These are phyloP conservation scores for Drosophila parabipectinata DNA, from an alignment of 1,140 invertebrate genomes.

Conservation along the genomic window DNA sequence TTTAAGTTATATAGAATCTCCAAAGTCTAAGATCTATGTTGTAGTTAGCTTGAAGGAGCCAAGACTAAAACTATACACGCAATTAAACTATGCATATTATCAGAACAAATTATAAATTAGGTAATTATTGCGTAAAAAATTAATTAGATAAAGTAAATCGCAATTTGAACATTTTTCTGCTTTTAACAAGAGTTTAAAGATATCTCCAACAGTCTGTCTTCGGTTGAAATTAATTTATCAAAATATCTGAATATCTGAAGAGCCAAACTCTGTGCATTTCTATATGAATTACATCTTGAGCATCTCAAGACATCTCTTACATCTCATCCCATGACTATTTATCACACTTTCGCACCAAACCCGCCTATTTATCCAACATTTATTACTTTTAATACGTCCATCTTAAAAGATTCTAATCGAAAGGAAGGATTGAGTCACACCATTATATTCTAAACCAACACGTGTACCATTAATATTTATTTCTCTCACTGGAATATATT, in stretches of 20 bases:
- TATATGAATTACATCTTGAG: slow-evolving; percentile 24
- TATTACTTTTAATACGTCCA: slow-evolving; percentile 21
- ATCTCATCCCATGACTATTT: slow-evolving; percentile 25
- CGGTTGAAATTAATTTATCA: background rate
- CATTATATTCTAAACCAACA: slow-evolving; percentile 27
- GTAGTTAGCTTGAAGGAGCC: slow-evolving; percentile 11
- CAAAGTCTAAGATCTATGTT: background rate
- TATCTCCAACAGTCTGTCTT: slow-evolving; percentile 24
- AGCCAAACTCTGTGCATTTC: slow-evolving; percentile 32
- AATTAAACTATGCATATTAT: slow-evolving; percentile 10
- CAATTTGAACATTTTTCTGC: slow-evolving; percentile 1
- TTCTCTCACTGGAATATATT: slow-evolving; percentile 11
- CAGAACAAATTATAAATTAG: slow-evolving; percentile 15
- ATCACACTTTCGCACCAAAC: slow-evolving; percentile 3
- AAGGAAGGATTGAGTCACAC: background rate
- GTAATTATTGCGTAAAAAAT: slow-evolving; percentile 3
- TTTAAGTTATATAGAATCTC: slow-evolving; percentile 2
- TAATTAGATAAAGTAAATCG: slow-evolving; percentile 9
- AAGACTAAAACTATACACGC: slow-evolving; percentile 6
- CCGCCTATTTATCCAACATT: slow-evolving; percentile 36
- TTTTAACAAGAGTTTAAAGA: background rate
- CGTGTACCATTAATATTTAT: slow-evolving; percentile 32
- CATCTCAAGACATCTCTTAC: no score
- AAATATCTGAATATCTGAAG: background rate
- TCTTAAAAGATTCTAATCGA: slow-evolving; percentile 23